Evolutionary conservation across 1,140 invertebrate species (phyloP), one percentile per base, ranked within the genome.

Genomic region (Anagrus nilaparvatae): DNA sequence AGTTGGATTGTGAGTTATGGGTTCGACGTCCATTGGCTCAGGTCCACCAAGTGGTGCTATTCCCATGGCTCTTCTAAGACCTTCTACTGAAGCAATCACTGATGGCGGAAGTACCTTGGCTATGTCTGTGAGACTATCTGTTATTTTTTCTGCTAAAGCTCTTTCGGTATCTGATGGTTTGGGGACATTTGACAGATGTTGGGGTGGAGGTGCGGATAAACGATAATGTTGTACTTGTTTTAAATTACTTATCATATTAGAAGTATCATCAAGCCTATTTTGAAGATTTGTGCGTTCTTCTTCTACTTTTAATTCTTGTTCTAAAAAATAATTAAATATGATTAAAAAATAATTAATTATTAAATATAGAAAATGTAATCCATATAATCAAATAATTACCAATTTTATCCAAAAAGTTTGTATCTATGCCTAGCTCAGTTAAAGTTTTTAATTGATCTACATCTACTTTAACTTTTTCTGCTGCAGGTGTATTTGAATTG

Each of bases 51-150:
- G 48, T 10, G 61, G 56, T 4, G 66, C 66, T 30, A 93, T 82
- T 6, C 89, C 89, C 79, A 95, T 83, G 1, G 87, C 87, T 52
- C 79, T 78, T 18, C 87, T 69, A 5, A 94, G 55, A 6, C 78
- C 78, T 25, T 76, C 70, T 0, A 83, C 72, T 21, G 83, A 78
- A 4, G 78, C 80, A 9, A 93, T 74, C 25, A 77, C 77, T 3
- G 75, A 75, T 1, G 89, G 89, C 28, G 76, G 75, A 10, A 87
- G 75, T 59, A 84, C 77, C 56, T 87, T 88, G 1, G 82, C 77
- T 51, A 92, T 77, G 37, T 82, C 80, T 12, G 78, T 80, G 35
- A 94, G 67, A 60, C 84, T 86, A 41, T 81, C 77, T 1, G 83
- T 81, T 12, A 89, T 79, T 57, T 83, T 81, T 27, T 85, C 80